Evolutionary conservation across 2,888 invertebrate genomes (phyloP).

Genomic region (Nowickia ferox): DNA sequence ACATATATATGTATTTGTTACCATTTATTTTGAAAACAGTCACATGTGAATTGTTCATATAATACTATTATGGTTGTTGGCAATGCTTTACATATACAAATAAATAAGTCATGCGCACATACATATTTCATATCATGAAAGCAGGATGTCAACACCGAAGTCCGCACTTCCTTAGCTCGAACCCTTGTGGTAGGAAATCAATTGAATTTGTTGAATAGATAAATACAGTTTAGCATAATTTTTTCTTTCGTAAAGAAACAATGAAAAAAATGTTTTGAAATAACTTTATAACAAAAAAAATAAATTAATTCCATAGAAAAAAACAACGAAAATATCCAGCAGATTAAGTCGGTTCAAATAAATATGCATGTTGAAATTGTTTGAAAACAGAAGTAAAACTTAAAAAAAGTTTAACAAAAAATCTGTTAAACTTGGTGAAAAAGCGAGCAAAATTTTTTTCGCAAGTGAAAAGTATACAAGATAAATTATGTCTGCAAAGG

Average conservation of each 20-base stretch:
- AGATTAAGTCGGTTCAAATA: not conserved
- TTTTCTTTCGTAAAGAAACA: constrained; percentile 32
- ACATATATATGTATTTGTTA: too few species aligned
- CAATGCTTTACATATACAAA: not conserved
- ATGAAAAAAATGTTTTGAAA: constrained; percentile 23
- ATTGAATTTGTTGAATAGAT: constrained; percentile 71
- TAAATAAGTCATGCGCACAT: constrained; percentile 5
- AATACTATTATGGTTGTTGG: not conserved
- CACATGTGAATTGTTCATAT: too few species aligned
- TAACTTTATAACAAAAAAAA: constrained; percentile 28
- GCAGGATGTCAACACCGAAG: constrained; percentile 48
- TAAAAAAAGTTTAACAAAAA: constrained; percentile 25
- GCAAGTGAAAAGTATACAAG: constrained; percentile 60
- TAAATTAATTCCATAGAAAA: not conserved
- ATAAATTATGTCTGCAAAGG: constrained; percentile 71
- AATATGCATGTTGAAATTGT: constrained; percentile 33
- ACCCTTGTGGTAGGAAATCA: constrained; percentile 62
- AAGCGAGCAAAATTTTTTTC: constrained; percentile 25
- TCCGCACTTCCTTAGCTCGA: constrained; percentile 43
- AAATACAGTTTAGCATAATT: constrained; percentile 63
- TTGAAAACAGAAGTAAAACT: constrained; percentile 35
- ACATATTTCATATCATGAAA: constrained; percentile 15
- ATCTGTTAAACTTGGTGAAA: constrained; percentile 26
- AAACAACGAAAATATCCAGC: not conserved
- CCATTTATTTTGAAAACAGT: too few species aligned